Percentiles rank a stretch among this genome's conserved stretches.
Conservation (phyloP, 1,140 invertebrate species). For the Semibalanus balanoides region DNA sequence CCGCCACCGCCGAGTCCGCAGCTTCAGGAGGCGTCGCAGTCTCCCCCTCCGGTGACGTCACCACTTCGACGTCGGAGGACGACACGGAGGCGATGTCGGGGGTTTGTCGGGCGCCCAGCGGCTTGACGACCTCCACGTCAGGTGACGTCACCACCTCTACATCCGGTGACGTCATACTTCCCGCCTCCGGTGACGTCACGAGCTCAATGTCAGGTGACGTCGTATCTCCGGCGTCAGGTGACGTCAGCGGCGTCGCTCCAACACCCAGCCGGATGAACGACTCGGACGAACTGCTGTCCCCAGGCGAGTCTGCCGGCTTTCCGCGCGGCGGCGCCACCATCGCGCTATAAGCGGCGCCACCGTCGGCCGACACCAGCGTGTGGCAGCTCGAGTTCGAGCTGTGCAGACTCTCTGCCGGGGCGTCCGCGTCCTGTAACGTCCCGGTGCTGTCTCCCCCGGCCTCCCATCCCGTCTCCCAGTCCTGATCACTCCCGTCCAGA, state of each 20-base stretch:
- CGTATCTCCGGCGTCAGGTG: neutral
- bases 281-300: neutral
- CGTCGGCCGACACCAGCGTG: constrained; percentile 42
- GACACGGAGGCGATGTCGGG: too few species aligned
- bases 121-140: neutral
- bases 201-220: neutral
- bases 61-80: neutral
- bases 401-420: neutral
- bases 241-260: neutral
- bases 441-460: too few species aligned
- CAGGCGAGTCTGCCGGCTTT: neutral
- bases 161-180: neutral
- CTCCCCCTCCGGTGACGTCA: neutral
- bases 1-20: too few species aligned
- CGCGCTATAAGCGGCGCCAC: neutral
- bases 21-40: too few species aligned
- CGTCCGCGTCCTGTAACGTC: neutral
- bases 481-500: neutral
- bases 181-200: neutral
- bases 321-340: too few species aligned
- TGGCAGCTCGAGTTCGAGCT: constrained; percentile 36
- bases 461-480: too few species aligned
- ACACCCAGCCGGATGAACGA: neutral
- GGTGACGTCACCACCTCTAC: neutral
- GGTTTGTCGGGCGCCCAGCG: too few species aligned